Percentiles rank a stretch among this genome's conserved stretches.
Evolutionary conservation across 2,113 vertebrate species (phyloP).

Genomic region (Cathartes aura): DNA sequence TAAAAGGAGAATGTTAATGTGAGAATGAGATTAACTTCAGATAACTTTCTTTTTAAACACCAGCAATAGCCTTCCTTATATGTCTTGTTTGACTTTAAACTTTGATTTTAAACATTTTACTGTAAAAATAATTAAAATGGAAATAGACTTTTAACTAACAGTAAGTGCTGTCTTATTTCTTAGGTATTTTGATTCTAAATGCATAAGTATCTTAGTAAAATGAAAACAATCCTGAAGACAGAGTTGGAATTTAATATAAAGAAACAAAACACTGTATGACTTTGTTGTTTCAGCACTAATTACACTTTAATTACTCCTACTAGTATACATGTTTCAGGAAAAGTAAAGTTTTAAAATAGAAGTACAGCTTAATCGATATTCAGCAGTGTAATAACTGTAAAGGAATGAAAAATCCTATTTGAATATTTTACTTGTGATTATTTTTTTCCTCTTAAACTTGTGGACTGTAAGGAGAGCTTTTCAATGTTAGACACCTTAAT

Average conservation of each 20-base stretch:
- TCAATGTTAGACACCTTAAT: neutral
- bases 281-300: neutral
- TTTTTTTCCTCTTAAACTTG: neutral
- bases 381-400: neutral
- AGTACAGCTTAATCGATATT: neutral
- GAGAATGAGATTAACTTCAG: neutral
- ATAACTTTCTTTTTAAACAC: neutral
- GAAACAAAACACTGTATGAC: neutral
- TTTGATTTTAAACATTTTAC: neutral
- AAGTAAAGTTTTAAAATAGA: neutral
- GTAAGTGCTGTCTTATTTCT: too few species aligned
- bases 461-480: neutral
- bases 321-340: neutral
- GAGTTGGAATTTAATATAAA: neutral
- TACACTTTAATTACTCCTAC: neutral
- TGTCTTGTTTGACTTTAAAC: neutral
- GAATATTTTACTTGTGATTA: neutral
- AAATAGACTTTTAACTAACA: neutral
- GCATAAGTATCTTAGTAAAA: neutral
- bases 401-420: neutral
- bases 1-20: neutral
- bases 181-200: neutral
- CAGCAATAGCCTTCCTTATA: neutral
- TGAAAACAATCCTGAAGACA: neutral
- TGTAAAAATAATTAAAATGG: neutral